Evolutionary conservation across 1,140 invertebrate genomes (phyloP), one percentile per base, ranked within the genome.

Genomic region (Aphelinus atriplicis): DNA sequence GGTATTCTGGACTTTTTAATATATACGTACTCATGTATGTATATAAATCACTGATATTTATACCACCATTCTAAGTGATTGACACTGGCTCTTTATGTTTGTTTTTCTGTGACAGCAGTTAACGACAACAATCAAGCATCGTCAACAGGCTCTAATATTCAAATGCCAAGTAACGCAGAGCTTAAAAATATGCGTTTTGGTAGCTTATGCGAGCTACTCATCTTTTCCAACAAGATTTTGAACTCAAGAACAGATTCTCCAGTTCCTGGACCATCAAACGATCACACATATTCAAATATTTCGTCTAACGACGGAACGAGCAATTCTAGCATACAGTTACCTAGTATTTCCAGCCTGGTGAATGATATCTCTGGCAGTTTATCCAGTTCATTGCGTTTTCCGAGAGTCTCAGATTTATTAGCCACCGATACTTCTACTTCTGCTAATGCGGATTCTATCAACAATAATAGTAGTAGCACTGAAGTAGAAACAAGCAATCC

Each of bases 271-370:
- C 50, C 68, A 1, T 80, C 62, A 2, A 83, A 77, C 45, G 83
- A 85, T 79, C 83, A 83, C 50, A 85, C 82, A 3, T 83, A 84
- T 67, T 83, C 83, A 2, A 84, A 80, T 73, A 10, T 80, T 51
- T 79, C 79, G 2, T 73, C 61, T 3, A 55, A 78, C n/a, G 69
- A 61, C 43, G 10, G 62, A 7, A 48, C 48, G 6, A 55, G 5
- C 62, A 68, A 65, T 4, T 65, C 55, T 5, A 78, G 73, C 43
- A 43, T 72, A n/a, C 81, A 78, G 65, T 65, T 83, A 7, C 80
- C 81, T 0, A 81, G 77, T 53, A 80, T 81, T 70, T 78, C 79
- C 2, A 80, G 69, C 48, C 63, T 82, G 4, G 77, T 80, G 3
- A 81, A 78, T 1, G 77, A 79, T 78, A 78, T 80, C 5, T 69